Percentiles rank a stretch among this genome's conserved stretches.
Conservation (phyloP, 2,797 vertebrate genomes). For the Pitangus sulphuratus region DNA sequence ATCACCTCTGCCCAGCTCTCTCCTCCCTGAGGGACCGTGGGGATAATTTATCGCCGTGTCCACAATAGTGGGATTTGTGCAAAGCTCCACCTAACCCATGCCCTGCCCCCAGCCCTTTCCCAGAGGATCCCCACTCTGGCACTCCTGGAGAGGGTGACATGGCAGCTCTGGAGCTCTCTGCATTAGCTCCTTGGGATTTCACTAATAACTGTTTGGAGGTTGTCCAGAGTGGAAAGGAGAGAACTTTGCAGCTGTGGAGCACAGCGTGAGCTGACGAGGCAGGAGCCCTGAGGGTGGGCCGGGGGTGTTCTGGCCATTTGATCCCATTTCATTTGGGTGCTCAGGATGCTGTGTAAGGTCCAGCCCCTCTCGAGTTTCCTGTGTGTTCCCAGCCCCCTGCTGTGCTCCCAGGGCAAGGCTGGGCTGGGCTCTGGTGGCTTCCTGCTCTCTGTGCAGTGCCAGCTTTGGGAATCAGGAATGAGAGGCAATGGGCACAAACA, state of each 20-base stretch:
- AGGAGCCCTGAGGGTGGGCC: background rate
- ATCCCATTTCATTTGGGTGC: background rate
- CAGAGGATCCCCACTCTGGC: background rate
- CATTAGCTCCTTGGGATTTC: background rate
- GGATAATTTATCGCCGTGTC: constrained; percentile 6
- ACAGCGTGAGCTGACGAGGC: fast-evolving
- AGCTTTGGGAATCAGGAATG: background rate
- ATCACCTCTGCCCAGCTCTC: constrained; percentile 23
- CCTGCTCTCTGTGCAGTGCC: background rate
- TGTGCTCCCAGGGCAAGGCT: background rate
- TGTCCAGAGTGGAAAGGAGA: background rate
- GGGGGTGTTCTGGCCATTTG: background rate
- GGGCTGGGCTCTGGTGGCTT: background rate
- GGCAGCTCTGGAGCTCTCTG: background rate
- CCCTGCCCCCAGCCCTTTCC: background rate
- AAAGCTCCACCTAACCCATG: fast-evolving
- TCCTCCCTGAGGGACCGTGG: fast-evolving
- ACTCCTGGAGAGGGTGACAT: background rate
- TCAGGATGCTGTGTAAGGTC: background rate
- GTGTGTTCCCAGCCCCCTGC: background rate
- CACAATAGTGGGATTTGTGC: constrained; percentile 26
- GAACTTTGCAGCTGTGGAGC: background rate
- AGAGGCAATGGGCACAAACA: background rate
- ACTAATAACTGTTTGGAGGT: background rate
- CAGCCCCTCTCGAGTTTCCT: background rate